These are phyloP conservation scores for Diprion similis DNA, from an alignment of 1,140 invertebrate genomes.

Conservation along the genomic window DNA sequence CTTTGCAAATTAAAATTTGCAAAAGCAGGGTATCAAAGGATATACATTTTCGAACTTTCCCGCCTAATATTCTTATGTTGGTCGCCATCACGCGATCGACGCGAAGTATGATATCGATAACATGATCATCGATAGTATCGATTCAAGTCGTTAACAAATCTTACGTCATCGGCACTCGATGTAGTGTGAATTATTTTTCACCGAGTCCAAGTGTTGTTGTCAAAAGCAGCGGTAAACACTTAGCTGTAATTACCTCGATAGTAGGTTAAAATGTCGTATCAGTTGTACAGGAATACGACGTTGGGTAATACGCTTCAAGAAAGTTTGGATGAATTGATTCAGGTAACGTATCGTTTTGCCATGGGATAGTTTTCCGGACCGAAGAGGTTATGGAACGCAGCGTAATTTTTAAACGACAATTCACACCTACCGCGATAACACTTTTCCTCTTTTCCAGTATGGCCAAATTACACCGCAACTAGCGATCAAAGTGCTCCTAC, in stretches of 20 bases:
- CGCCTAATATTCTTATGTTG: too few relatives aligned
- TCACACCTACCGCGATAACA: not conserved
- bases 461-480: conserved; percentile 93
- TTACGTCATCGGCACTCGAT: too few relatives aligned
- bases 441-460: conserved; percentile 74
- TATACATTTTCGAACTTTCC: too few relatives aligned
- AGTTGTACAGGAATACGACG: conserved; percentile 97
- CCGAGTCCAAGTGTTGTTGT: not conserved
- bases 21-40: too few relatives aligned
- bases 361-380: conserved; percentile 15
- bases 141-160: too few relatives aligned
- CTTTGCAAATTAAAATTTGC: too few relatives aligned
- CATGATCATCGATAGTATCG: too few relatives aligned
- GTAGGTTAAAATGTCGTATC: conserved; percentile 81
- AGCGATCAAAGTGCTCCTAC: conserved; percentile 90
- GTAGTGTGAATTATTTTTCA: too few relatives aligned
- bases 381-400: not conserved
- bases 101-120: too few relatives aligned
- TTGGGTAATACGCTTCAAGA: conserved; percentile 96
- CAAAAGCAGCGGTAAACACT: not conserved
- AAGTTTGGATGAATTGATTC: conserved; percentile 92
- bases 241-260: not conserved
- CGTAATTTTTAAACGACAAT: not conserved
- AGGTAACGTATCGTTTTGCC: conserved; percentile 58
- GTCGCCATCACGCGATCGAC: too few relatives aligned